phyloP scores from a whole-genome alignment of 2,113 vertebrate genomes.

The Channa maculata region DNA sequence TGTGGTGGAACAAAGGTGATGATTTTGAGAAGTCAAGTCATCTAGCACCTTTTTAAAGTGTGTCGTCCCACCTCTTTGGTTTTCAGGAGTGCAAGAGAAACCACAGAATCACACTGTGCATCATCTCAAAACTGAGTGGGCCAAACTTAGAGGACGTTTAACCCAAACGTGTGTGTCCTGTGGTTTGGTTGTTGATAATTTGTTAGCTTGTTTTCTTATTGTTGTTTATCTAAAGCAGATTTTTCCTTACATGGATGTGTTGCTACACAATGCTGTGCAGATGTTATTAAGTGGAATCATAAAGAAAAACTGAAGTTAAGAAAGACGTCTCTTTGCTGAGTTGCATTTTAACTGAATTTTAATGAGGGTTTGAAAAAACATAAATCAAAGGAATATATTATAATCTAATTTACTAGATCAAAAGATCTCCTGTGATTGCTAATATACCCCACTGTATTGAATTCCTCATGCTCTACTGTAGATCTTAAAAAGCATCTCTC shows the following conservation, averaged over 20 bases:
- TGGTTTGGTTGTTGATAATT: constrained; percentile 42
- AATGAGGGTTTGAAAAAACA: constrained; percentile 71
- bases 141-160: not conserved
- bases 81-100: constrained; percentile 59
- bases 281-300: constrained; percentile 24
- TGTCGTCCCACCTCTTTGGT: constrained; percentile 36
- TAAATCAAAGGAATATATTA: constrained; percentile 84
- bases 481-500: constrained; percentile 71
- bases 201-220: constrained; percentile 22
- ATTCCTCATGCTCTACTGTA: constrained; percentile 69
- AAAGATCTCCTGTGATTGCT: constrained; percentile 78
- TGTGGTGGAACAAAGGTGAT: constrained; percentile 63
- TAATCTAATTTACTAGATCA: constrained; percentile 83
- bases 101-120: constrained; percentile 48
- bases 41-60: constrained; percentile 63
- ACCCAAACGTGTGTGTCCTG: constrained; percentile 14
- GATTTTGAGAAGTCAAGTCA: constrained; percentile 64
- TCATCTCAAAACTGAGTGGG: constrained; percentile 34
- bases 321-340: constrained; percentile 76
- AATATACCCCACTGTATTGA: constrained; percentile 76
- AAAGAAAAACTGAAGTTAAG: constrained; percentile 67
- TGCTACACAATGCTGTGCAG: not conserved
- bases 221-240: constrained; percentile 2
- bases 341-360: constrained; percentile 77
- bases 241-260: not conserved